phyloP scores from a whole-genome alignment of 2,888 invertebrate species.

The Tribolium freemani region DNA sequence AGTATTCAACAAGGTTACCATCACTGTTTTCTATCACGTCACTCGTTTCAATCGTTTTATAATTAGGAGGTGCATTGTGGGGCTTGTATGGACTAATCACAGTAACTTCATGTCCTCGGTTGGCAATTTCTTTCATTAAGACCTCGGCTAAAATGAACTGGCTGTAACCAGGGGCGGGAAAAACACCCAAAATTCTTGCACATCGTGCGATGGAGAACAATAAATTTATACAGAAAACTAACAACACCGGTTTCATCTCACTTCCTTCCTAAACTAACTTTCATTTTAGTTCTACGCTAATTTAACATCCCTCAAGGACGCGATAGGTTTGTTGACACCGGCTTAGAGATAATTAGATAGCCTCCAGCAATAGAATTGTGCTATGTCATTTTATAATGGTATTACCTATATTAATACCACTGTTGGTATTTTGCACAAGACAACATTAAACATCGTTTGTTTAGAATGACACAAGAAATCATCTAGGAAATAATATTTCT shows the following conservation, averaged over 20 bases:
- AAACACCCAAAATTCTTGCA: slow-evolving; percentile 56
- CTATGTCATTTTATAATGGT: neutral
- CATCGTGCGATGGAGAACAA: slow-evolving; percentile 19
- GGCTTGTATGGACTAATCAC: slow-evolving; percentile 56
- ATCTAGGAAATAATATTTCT: too few relatives aligned
- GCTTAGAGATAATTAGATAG: neutral
- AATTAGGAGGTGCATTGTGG: slow-evolving; percentile 48
- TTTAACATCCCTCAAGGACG: neutral
- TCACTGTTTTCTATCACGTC: neutral
- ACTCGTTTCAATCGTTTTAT: slow-evolving; percentile 8
- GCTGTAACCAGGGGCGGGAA: slow-evolving; percentile 51
- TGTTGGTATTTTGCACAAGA: too few relatives aligned
- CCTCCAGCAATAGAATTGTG: neutral
- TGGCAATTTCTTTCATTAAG: slow-evolving; percentile 52
- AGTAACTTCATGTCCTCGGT: slow-evolving; percentile 67
- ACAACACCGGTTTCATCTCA: slow-evolving; percentile 1
- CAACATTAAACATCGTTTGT: too few relatives aligned
- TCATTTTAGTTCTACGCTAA: neutral
- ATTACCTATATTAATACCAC: neutral
- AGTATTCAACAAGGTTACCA: neutral
- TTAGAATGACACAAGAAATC: too few relatives aligned
- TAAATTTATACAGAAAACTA: neutral
- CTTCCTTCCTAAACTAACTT: neutral
- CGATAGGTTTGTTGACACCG: neutral
- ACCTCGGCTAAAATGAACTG: slow-evolving; percentile 53